A percentile compares a stretch with the other conserved stretches of the same genome.
phyloP scores from a whole-genome alignment of 2,113 vertebrate genomes.

The Monopterus albus region DNA sequence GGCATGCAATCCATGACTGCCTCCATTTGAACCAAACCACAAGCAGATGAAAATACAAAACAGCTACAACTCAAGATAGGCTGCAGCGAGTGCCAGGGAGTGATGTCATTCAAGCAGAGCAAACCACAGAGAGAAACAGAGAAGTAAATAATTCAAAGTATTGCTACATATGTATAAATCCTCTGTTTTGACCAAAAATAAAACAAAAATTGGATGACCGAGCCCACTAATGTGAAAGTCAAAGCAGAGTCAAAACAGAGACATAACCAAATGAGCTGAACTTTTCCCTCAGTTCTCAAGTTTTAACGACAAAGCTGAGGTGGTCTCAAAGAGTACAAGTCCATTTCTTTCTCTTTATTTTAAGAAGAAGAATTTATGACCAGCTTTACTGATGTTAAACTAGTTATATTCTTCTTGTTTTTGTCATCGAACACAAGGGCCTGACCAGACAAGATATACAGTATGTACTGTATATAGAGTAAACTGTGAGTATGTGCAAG shows the following conservation, averaged over 20 bases:
- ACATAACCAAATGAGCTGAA: slow-evolving; percentile 43
- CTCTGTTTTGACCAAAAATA: slow-evolving; percentile 34
- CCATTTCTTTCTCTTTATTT: not conserved
- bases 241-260: slow-evolving; percentile 29
- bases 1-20: slow-evolving; percentile 75
- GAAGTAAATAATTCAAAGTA: slow-evolving; percentile 59
- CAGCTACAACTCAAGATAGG: slow-evolving; percentile 75
- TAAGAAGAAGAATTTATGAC: not conserved
- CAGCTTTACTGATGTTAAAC: not conserved
- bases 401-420: not conserved
- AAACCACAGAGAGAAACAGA: slow-evolving; percentile 26
- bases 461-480: slow-evolving; percentile 50
- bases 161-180: slow-evolving; percentile 60
- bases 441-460: slow-evolving; percentile 43
- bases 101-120: slow-evolving; percentile 74
- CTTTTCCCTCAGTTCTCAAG: slow-evolving; percentile 48
- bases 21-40: slow-evolving; percentile 78
- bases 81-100: slow-evolving; percentile 56
- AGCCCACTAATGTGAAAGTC: slow-evolving; percentile 49
- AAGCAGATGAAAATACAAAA: slow-evolving; percentile 79
- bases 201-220: slow-evolving; percentile 47
- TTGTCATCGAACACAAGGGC: slow-evolving; percentile 29
- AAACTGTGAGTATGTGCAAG: slow-evolving; percentile 17
- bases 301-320: not conserved
- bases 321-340: not conserved